A percentile compares a stretch with the other conserved stretches of the same genome.
phyloP scores from a whole-genome alignment of 2,888 invertebrate genomes.

The Xanthia togata region DNA sequence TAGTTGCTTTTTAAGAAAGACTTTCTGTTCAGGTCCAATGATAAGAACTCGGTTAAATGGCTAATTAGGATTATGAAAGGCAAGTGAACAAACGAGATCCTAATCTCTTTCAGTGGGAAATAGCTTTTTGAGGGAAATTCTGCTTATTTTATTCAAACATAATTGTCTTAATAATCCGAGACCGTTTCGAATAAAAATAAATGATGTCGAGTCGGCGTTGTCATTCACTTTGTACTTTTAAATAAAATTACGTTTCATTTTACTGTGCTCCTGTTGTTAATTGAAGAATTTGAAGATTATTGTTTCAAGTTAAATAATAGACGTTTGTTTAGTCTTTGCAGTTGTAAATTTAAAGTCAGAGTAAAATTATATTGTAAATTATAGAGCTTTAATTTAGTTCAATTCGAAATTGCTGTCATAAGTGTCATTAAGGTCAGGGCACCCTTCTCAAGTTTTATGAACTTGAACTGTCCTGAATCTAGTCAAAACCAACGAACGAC shows the following conservation, averaged over 20 bases:
- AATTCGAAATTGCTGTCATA: slow-evolving; percentile 1
- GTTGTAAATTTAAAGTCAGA: not conserved
- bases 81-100: slow-evolving; percentile 78
- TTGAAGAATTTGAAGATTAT: slow-evolving; percentile 18
- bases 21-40: slow-evolving; percentile 65
- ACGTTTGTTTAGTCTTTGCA: slow-evolving; percentile 1
- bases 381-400: slow-evolving; percentile 12
- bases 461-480: slow-evolving; percentile 28
- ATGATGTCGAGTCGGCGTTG: slow-evolving; percentile 43
- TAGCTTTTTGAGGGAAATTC: slow-evolving; percentile 61
- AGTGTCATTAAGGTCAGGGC: slow-evolving; percentile 15
- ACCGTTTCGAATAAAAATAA: slow-evolving; percentile 63
- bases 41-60: slow-evolving; percentile 67
- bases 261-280: slow-evolving; percentile 9
- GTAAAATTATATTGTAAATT: slow-evolving; percentile 10
- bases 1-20: slow-evolving; percentile 66
- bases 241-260: slow-evolving; percentile 32
- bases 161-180: slow-evolving; percentile 72
- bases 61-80: slow-evolving; percentile 80
- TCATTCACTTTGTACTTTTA: slow-evolving; percentile 38
- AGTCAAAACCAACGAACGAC: slow-evolving; percentile 17
- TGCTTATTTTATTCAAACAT: slow-evolving; percentile 68
- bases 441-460: slow-evolving; percentile 26
- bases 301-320: slow-evolving; percentile 32
- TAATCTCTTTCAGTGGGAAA: slow-evolving; percentile 72